Percentiles rank a stretch among this genome's conserved stretches.
Conservation (phyloP, 2,113 vertebrate genomes). For the Channa argus region DNA sequence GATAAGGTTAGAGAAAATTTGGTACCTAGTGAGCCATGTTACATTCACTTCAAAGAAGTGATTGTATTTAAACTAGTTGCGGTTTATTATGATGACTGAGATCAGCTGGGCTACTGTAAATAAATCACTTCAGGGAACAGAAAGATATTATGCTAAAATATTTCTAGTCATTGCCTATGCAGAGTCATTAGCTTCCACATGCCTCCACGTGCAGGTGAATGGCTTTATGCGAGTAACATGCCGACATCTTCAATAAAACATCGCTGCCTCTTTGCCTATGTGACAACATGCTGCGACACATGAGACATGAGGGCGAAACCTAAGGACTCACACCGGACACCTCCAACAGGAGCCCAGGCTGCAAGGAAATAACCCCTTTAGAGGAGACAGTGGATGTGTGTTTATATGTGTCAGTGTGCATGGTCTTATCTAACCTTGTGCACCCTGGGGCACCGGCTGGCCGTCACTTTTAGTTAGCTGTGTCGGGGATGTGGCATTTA, state of each 20-base stretch:
- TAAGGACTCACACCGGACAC: conserved; percentile 67
- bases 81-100: conserved; percentile 7
- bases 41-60: neutral
- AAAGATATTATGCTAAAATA: neutral
- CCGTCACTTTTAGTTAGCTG: conserved; percentile 66
- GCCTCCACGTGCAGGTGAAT: conserved; percentile 51
- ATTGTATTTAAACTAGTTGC: conserved; percentile 14
- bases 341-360: conserved; percentile 53
- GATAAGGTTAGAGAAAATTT: neutral
- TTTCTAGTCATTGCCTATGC: conserved; percentile 43
- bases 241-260: conserved; percentile 76
- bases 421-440: conserved; percentile 47
- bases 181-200: conserved; percentile 58
- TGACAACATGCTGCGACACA: conserved; percentile 69
- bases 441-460: conserved; percentile 42
- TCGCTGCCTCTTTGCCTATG: conserved; percentile 33
- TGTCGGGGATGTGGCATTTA: conserved; percentile 38
- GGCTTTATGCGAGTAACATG: conserved; percentile 52
- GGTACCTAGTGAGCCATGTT: neutral
- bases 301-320: conserved; percentile 70
- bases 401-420: conserved; percentile 44
- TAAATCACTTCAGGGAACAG: conserved; percentile 16
- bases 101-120: conserved; percentile 14
- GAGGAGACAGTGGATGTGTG: conserved; percentile 24
- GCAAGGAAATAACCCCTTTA: conserved; percentile 56